Evolutionary conservation across 2,888 invertebrate species (phyloP).

Genomic region (Pollenia amentaria): DNA sequence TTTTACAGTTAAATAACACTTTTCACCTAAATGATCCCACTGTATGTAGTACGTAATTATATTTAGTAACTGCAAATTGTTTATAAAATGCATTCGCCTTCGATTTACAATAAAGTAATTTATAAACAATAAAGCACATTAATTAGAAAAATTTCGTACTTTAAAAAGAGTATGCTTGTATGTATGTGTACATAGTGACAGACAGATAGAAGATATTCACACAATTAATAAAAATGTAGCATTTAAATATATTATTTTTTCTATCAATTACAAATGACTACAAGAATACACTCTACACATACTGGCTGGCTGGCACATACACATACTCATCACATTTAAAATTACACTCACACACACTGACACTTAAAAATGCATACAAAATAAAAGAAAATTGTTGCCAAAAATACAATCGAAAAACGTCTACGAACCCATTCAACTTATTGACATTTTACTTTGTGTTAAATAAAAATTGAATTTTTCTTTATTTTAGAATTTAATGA

Average conservation of each 20-base stretch:
- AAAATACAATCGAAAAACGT: conserved; percentile 69
- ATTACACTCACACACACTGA: background rate
- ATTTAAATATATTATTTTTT: conserved; percentile 10
- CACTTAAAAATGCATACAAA: background rate
- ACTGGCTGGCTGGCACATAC: background rate
- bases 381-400: conserved; percentile 52
- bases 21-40: too few species aligned
- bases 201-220: background rate
- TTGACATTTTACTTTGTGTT: conserved; percentile 67
- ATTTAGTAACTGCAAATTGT: background rate
- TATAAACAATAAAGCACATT: conserved; percentile 25
- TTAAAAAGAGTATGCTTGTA: background rate
- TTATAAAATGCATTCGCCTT: background rate
- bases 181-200: too few species aligned
- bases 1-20: too few species aligned
- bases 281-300: background rate
- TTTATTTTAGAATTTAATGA: background rate
- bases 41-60: background rate
- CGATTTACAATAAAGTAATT: conserved; percentile 18
- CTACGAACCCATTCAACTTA: conserved; percentile 71
- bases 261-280: conserved; percentile 20
- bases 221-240: conserved; percentile 25
- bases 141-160: conserved; percentile 46
- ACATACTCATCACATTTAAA: background rate
- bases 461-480: conserved; percentile 38